These are phyloP conservation scores for Folsomia candida DNA, from an alignment of 2,888 invertebrate species.

Conservation along the genomic window DNA sequence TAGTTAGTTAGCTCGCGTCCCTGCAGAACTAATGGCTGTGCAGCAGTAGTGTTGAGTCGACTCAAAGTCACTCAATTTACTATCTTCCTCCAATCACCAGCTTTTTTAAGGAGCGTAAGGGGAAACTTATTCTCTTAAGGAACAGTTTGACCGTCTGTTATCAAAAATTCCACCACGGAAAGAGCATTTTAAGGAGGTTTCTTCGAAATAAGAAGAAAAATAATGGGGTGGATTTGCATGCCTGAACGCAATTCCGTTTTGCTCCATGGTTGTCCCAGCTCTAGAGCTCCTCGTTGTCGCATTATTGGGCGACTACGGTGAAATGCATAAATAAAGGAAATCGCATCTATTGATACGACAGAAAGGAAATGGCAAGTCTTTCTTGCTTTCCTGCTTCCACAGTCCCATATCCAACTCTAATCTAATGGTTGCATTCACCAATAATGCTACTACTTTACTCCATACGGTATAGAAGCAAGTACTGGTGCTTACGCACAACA, in stretches of 20 bases:
- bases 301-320: too few species aligned
- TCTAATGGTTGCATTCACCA: neutral
- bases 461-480: too few species aligned
- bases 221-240: neutral
- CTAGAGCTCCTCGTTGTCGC: too few species aligned
- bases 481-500: neutral
- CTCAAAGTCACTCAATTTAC: neutral
- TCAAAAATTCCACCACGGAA: neutral
- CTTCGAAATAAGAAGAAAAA: neutral
- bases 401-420: neutral
- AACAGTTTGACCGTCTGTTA: neutral
- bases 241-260: neutral
- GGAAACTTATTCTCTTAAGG: neutral
- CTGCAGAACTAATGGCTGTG: neutral
- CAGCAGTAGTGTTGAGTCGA: neutral
- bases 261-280: neutral
- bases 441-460: neutral
- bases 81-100: neutral
- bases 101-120: neutral
- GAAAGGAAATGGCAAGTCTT: neutral
- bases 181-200: neutral
- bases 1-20: neutral
- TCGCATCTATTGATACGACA: neutral
- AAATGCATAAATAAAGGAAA: neutral
- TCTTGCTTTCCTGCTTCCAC: neutral